Evolutionary conservation across 2,797 vertebrate species (phyloP).

Genomic region (Pseudochirops cupreus): DNA sequence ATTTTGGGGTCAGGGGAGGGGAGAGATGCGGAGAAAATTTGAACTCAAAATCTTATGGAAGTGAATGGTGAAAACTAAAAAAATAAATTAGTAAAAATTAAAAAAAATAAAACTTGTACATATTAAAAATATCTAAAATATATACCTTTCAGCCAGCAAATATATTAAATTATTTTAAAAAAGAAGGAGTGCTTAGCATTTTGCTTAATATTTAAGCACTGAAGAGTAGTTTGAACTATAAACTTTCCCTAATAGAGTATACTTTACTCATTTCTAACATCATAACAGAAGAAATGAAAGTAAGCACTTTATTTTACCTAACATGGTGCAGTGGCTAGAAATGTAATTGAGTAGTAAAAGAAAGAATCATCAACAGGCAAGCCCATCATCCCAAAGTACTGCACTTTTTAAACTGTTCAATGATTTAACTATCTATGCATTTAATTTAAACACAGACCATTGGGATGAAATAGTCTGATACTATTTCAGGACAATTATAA

Average conservation of each 20-base stretch:
- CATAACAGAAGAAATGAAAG: not conserved
- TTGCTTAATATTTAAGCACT: constrained; percentile 54
- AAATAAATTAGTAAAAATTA: not conserved
- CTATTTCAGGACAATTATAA: not conserved
- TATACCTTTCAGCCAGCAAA: constrained; percentile 57
- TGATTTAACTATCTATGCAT: not conserved
- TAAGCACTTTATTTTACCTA: not conserved
- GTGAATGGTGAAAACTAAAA: no score
- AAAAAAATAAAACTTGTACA: no score
- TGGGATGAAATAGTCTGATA: not conserved
- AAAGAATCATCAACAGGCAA: not conserved
- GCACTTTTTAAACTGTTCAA: not conserved
- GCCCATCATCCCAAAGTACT: not conserved
- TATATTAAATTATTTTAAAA: constrained; percentile 66
- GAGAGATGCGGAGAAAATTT: no score
- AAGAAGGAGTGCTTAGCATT: not conserved
- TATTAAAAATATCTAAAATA: constrained; percentile 58
- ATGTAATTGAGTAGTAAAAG: not conserved
- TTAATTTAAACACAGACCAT: constrained; percentile 6
- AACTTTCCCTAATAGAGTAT: constrained; percentile 44
- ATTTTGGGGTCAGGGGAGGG: no score
- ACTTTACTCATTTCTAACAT: constrained; percentile 27
- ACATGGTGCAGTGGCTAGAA: not conserved
- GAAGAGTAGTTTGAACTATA: constrained; percentile 42
- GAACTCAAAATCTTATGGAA: no score